Evolutionary conservation across 1,140 invertebrate species (phyloP).

Genomic region (Cyrtorhinus lividipennis): DNA sequence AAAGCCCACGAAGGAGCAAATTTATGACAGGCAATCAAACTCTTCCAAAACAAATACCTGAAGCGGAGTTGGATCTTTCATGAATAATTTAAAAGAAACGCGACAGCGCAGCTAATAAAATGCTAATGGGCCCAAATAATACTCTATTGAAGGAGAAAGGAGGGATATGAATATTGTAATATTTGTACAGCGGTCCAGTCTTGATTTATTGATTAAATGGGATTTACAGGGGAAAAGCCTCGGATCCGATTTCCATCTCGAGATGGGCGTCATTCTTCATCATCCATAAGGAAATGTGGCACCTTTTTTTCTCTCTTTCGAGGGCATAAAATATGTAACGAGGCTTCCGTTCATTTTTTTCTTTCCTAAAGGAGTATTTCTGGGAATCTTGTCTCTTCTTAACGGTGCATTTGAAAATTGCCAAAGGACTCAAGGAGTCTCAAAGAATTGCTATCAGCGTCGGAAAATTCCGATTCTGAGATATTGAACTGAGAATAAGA

Average conservation of each 20-base stretch:
- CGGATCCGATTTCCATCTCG: not conserved
- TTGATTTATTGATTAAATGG: conserved; percentile 4
- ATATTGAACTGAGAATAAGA: too few species aligned
- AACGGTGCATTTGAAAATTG: too few species aligned
- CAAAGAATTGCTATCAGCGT: too few species aligned
- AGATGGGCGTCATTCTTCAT: too few species aligned
- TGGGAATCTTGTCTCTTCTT: too few species aligned
- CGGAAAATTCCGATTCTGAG: too few species aligned
- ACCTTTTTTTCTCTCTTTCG: too few species aligned
- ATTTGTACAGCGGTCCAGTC: not conserved
- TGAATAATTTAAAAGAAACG: conserved; percentile 10
- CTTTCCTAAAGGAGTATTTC: too few species aligned
- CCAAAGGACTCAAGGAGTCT: too few species aligned
- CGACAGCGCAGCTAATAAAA: conserved; percentile 5
- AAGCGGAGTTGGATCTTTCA: not conserved
- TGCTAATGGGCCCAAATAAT: not conserved
- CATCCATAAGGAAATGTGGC: too few species aligned
- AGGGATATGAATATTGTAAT: conserved; percentile 3
- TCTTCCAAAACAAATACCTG: not conserved
- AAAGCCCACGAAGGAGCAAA: not conserved
- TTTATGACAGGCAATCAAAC: conserved; percentile 1
- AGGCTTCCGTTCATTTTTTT: too few species aligned
- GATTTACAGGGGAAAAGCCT: not conserved
- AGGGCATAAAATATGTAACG: too few species aligned
- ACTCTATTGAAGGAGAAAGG: not conserved